Evolutionary conservation across 2,888 invertebrate genomes (phyloP).

Genomic region (Hofmannophila pseudospretella): DNA sequence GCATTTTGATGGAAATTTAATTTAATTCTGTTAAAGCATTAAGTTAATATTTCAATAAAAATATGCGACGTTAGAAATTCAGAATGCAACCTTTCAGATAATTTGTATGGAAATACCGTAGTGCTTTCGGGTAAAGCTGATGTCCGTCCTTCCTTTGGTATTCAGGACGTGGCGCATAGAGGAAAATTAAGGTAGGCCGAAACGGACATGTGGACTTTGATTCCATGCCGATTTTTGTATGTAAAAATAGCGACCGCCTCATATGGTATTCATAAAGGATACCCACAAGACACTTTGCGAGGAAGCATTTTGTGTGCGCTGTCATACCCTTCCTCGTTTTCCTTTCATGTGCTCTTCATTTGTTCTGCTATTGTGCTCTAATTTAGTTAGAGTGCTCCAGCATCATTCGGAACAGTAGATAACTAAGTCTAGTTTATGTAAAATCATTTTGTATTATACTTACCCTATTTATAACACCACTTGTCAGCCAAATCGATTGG

Average conservation of each 20-base stretch:
- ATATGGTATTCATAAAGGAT: constrained; percentile 64
- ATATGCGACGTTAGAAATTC: constrained; percentile 31
- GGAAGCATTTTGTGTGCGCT: constrained; percentile 34
- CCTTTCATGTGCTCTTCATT: constrained; percentile 5
- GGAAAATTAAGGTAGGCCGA: constrained; percentile 70
- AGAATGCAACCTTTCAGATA: constrained; percentile 32
- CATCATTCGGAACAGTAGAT: no score
- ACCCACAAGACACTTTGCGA: constrained; percentile 42
- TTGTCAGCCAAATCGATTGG: no score
- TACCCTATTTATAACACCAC: no score
- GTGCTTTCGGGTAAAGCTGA: constrained; percentile 39
- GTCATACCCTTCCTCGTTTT: constrained; percentile 19
- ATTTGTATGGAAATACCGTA: constrained; percentile 55
- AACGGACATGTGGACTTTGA: constrained; percentile 66
- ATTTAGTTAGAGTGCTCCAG: no score
- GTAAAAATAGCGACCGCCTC: constrained; percentile 52
- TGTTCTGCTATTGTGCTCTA: no score
- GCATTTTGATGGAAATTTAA: constrained; percentile 43
- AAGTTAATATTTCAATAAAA: constrained; percentile 24
- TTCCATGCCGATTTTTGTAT: constrained; percentile 59
- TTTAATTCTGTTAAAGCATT: constrained; percentile 43
- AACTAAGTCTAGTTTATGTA: no score
- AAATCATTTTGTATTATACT: no score
- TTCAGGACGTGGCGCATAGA: constrained; percentile 49
- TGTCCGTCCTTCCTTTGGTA: constrained; percentile 57